These are phyloP conservation scores for Varroa destructor DNA, from an alignment of 1,140 invertebrate species.

Conservation along the genomic window DNA sequence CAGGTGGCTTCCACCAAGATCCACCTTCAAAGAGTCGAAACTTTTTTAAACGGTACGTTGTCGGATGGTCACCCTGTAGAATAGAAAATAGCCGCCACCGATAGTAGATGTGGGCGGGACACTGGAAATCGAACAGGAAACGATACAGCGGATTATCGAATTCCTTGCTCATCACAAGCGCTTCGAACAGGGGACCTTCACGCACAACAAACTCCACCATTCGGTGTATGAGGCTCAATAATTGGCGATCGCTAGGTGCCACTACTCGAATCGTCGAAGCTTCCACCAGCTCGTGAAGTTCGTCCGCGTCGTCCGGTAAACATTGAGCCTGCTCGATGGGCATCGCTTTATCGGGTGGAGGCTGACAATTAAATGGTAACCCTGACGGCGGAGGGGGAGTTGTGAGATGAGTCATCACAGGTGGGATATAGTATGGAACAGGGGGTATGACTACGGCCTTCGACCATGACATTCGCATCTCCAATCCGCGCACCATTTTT, in stretches of 20 bases:
- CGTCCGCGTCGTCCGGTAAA: constrained; percentile 47
- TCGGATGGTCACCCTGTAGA: constrained; percentile 80
- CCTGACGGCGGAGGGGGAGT: constrained; percentile 83
- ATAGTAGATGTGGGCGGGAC: constrained; percentile 93
- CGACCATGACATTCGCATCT: constrained; percentile 92
- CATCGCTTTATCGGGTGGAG: constrained; percentile 37
- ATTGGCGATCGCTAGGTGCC: constrained; percentile 41
- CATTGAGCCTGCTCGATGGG: constrained; percentile 3
- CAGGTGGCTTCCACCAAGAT: constrained; percentile 86
- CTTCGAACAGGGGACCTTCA: constrained; percentile 98
- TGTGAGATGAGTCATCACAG: constrained; percentile 69
- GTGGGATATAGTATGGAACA: constrained; percentile 95
- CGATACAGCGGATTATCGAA: constrained; percentile 89
- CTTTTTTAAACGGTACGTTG: constrained; percentile 80
- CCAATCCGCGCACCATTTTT: constrained; percentile 35
- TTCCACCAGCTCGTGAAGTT: constrained; percentile 54
- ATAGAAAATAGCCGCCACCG: constrained; percentile 95
- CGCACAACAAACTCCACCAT: constrained; percentile 98
- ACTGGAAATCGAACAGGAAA: constrained; percentile 97
- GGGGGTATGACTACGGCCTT: constrained; percentile 76
- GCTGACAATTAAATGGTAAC: constrained; percentile 94
- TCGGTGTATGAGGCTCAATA: constrained; percentile 89
- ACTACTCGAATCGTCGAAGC: constrained; percentile 23
- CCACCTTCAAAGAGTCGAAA: constrained; percentile 95
- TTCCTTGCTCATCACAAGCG: constrained; percentile 97